Conservation (phyloP, 2,113 vertebrate genomes). For the Cricetomys ansorgei region DNA sequence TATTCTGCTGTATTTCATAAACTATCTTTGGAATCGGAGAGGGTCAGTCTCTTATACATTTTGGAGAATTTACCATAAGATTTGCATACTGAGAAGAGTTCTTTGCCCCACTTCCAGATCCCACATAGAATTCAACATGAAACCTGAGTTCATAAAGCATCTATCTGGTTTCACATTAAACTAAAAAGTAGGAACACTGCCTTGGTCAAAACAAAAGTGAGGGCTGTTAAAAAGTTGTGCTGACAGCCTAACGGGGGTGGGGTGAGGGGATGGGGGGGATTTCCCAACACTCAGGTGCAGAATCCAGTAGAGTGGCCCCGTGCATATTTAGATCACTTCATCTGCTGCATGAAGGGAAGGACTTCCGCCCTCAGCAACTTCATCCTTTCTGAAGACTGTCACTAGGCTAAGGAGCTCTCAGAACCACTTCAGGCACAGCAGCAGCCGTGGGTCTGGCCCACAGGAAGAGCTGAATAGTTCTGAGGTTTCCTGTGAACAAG, state of each 20-base stretch:
- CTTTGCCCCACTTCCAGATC: background rate
- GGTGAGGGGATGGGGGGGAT: too few species aligned
- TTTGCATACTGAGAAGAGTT: slow-evolving; percentile 26
- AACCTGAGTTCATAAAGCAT: background rate
- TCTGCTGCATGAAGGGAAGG: background rate
- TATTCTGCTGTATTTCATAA: slow-evolving; percentile 1
- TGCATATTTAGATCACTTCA: background rate
- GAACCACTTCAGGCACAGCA: background rate
- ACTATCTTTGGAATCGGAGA: background rate
- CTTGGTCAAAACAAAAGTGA: slow-evolving; percentile 11
- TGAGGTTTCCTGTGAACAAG: background rate
- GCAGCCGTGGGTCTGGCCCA: background rate
- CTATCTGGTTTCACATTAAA: background rate
- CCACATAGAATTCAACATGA: background rate
- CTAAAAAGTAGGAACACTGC: slow-evolving; percentile 22
- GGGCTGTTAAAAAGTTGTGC: background rate
- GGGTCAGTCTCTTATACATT: background rate
- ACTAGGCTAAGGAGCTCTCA: background rate
- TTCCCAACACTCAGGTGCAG: background rate
- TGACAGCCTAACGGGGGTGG: background rate
- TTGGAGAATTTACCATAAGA: background rate
- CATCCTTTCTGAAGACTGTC: background rate
- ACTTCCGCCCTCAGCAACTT: background rate
- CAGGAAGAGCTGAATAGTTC: background rate
- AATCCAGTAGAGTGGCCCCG: background rate